Percentiles rank a stretch among this genome's conserved stretches.
Evolutionary conservation across 2,888 invertebrate species (phyloP).

Genomic region (Prostheceraeus crozeri): DNA sequence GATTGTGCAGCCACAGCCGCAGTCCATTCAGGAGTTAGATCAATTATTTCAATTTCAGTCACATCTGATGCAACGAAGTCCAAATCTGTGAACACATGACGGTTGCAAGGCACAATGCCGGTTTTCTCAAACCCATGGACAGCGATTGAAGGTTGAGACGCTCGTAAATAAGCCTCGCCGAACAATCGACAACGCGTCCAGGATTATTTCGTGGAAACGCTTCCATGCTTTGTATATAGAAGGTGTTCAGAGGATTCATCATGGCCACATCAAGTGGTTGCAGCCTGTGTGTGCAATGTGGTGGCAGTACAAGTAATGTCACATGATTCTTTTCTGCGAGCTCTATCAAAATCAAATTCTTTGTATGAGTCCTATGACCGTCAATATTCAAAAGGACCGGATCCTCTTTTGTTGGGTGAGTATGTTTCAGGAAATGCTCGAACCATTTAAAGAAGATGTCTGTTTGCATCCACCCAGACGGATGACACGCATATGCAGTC

Average conservation of each 20-base stretch:
- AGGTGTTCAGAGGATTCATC: constrained; percentile 43
- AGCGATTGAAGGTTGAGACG: constrained; percentile 40
- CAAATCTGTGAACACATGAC: constrained; percentile 19
- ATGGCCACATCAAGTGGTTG: constrained; percentile 44
- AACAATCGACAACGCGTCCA: constrained; percentile 40
- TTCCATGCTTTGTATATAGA: constrained; percentile 41
- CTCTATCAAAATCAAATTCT: constrained; percentile 46
- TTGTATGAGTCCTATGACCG: constrained; percentile 49
- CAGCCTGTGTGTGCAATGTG: constrained; percentile 49
- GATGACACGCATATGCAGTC: constrained; percentile 44
- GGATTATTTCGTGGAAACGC: constrained; percentile 42
- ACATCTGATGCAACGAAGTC: constrained; percentile 4
- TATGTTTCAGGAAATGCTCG: constrained; percentile 50
- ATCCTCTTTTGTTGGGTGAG: constrained; percentile 43
- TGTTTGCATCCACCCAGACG: too few species aligned
- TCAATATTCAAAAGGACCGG: constrained; percentile 50
- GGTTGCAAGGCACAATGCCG: constrained; percentile 41
- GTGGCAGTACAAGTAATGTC: constrained; percentile 50
- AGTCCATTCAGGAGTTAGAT: constrained; percentile 1
- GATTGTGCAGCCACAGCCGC: too few species aligned
- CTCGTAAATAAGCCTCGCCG: constrained; percentile 41
- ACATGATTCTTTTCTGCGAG: constrained; percentile 47
- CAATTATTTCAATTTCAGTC: constrained; percentile 20
- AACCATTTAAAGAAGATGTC: constrained; percentile 46
- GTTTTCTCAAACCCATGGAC: constrained; percentile 39